These are phyloP conservation scores for Hippocampus barbouri DNA, from an alignment of 2,113 vertebrate genomes.

Conservation along the genomic window DNA sequence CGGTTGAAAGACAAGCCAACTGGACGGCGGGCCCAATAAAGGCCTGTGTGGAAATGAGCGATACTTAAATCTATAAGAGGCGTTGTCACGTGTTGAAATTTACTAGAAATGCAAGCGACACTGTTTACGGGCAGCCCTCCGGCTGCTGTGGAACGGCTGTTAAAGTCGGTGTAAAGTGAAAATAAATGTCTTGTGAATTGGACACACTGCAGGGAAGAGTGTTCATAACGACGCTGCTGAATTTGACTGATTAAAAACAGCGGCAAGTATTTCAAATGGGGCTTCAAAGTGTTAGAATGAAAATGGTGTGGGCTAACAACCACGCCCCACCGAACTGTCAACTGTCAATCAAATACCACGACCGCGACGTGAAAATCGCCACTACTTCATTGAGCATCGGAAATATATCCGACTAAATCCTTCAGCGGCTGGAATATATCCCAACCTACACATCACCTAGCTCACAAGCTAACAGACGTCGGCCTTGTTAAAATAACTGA, in stretches of 20 bases:
- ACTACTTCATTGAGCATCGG: not conserved
- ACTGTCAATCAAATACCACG: not conserved
- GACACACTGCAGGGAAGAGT: not conserved
- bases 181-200: not conserved
- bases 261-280: not conserved
- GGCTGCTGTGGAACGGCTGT: conserved; percentile 4
- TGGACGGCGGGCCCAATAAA: conserved; percentile 43
- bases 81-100: conserved; percentile 59
- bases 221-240: not conserved
- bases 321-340: not conserved
- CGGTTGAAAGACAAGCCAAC: conserved; percentile 59
- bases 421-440: not conserved
- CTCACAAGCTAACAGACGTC: not conserved
- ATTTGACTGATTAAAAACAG: not conserved
- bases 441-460: not conserved
- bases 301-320: not conserved
- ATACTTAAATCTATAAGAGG: conserved; percentile 60
- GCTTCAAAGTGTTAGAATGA: not conserved
- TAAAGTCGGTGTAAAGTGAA: conserved; percentile 7
- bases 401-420: not conserved
- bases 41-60: conserved; percentile 43
- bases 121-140: conserved; percentile 9
- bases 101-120: conserved; percentile 21
- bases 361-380: not conserved
- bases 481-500: too few species aligned